Evolutionary conservation across 2,113 vertebrate genomes (phyloP), one percentile per base, ranked within the genome.

Genomic region (Chionis minor): DNA sequence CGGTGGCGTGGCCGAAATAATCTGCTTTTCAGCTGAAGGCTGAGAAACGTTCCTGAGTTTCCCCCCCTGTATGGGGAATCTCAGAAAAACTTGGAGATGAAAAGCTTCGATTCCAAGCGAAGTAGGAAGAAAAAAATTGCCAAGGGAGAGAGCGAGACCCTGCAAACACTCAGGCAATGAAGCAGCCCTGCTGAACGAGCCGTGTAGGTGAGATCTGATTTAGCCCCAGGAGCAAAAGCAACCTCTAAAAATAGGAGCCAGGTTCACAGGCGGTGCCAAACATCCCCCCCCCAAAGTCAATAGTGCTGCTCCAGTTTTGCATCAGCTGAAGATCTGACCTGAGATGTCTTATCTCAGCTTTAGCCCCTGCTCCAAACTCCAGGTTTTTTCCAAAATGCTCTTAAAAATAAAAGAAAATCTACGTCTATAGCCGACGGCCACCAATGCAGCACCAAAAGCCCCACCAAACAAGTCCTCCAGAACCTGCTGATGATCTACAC

Each of bases 191-290:
- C 70, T 67, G 54, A 1, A 19, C 10, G 66, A 90, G 67, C 67
- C 6, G 2, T 5, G 54, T 3, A 96, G 94, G 90, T 94, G 95
- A 94, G 95, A 93, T 32, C 88, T 88, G 75, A 52, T 81, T 49
- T 26, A 92, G 72, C 38, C 77, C 92, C 65, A 52, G 82, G 80
- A 90, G 83, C 75, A 81, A 81, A 86, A 92, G 24, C 80, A 54
- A 13, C 56, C 28, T 86, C 81, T 84, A 94, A 93, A 96, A 95
- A 92, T 63, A 96, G 92, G 20, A 74, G n/a, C 35, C 4, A 3
- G 45, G 90, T 90, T 90, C 82, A 45, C 58, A 88, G 82, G 33
- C 7, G 0, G 42, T 86, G 82, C 27, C 79, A 95, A 51, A 28
- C 75, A 14, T 4, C 14, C n/a, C 4, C 20, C 3, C 14, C 28